phyloP scores from a whole-genome alignment of 1,140 invertebrate genomes.

The Megalopta genalis region DNA sequence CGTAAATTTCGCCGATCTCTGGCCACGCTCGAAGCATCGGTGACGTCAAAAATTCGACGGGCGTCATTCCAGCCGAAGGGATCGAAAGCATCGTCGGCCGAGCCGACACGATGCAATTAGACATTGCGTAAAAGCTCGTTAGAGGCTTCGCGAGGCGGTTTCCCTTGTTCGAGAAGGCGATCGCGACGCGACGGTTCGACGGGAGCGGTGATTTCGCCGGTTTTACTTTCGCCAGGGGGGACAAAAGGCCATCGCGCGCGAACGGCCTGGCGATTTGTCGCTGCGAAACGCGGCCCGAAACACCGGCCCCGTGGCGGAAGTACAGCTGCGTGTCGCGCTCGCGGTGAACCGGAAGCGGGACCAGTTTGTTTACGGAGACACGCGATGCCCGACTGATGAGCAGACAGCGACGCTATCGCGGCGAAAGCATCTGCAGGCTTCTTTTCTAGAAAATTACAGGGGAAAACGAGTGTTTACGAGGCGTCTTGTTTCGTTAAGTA shows the following conservation, averaged over 20 bases:
- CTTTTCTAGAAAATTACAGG: background rate
- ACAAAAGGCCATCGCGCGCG: background rate
- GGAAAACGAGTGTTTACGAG: background rate
- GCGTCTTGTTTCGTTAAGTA: background rate
- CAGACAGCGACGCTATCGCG: slow-evolving; percentile 18
- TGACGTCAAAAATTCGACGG: too few species aligned
- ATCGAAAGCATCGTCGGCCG: too few species aligned
- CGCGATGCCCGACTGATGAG: background rate
- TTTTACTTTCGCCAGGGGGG: slow-evolving; percentile 12
- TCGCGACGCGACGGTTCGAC: too few species aligned
- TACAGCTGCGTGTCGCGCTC: background rate
- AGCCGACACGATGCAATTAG: too few species aligned
- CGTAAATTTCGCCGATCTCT: too few species aligned
- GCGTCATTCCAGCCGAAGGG: too few species aligned
- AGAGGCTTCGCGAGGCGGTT: too few species aligned
- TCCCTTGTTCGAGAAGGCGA: too few species aligned
- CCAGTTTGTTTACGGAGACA: slow-evolving; percentile 22
- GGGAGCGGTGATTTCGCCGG: slow-evolving; percentile 5
- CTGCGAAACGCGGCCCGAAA: background rate
- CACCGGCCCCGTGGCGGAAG: background rate
- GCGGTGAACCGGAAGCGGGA: background rate
- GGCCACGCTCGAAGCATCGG: too few species aligned
- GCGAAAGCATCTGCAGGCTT: slow-evolving; percentile 23
- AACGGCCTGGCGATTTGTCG: background rate
- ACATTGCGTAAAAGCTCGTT: too few species aligned